phyloP scores from a whole-genome alignment of 2,888 invertebrate genomes.

The Drosophila nr. fundita region DNA sequence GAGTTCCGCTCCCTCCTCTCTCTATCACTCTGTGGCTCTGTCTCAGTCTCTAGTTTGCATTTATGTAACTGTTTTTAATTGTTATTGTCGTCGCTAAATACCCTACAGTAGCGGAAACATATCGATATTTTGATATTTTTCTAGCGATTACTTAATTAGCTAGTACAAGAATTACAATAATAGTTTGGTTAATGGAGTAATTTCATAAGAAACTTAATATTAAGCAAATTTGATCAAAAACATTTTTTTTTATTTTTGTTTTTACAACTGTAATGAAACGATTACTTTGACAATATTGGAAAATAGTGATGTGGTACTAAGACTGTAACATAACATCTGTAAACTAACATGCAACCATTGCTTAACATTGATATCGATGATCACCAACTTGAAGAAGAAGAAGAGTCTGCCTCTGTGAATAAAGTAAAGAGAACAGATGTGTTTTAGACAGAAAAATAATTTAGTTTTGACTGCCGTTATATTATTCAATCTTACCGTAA shows the following conservation, averaged over 20 bases:
- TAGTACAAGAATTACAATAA: background rate
- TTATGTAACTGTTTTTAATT: conserved; percentile 28
- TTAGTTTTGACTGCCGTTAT: no score
- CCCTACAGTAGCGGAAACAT: conserved; percentile 11
- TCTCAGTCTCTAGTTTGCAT: conserved; percentile 2
- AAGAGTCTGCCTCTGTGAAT: no score
- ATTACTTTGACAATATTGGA: background rate
- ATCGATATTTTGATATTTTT: background rate
- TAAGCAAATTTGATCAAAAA: background rate
- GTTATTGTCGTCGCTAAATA: conserved; percentile 25
- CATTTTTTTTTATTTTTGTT: background rate
- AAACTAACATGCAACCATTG: no score
- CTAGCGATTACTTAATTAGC: background rate
- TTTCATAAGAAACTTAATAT: background rate
- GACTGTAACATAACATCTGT: no score
- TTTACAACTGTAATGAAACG: background rate
- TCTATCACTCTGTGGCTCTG: no score
- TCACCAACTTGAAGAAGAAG: no score
- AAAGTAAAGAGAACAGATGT: no score
- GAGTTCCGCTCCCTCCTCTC: conserved; percentile 5
- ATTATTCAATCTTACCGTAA: background rate
- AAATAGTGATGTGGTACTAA: background rate
- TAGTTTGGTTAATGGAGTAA: background rate
- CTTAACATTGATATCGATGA: no score
- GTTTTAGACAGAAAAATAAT: no score